Evolutionary conservation across 2,888 invertebrate genomes (phyloP).

Genomic region (Pristionchus arcanus): DNA sequence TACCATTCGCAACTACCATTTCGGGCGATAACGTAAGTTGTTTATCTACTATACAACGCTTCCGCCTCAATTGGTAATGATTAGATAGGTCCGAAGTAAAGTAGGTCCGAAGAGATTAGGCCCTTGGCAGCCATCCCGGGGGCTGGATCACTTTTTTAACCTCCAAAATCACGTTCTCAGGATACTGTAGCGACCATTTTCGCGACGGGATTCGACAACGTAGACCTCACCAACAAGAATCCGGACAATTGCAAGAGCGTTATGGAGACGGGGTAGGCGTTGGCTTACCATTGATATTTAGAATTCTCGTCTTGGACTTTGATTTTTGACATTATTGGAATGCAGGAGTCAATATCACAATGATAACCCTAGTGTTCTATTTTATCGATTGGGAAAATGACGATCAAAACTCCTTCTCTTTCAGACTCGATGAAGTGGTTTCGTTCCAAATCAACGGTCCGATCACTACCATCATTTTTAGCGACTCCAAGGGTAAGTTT

Average conservation of each 20-base stretch:
- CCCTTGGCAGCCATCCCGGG: too few species aligned
- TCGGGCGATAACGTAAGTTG: not conserved
- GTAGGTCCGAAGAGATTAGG: too few species aligned
- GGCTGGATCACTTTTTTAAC: too few species aligned
- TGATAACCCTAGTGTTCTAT: too few species aligned
- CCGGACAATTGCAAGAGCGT: constrained; percentile 1
- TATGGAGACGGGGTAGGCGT: not conserved
- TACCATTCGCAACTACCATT: not conserved
- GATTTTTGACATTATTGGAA: too few species aligned
- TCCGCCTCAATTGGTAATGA: not conserved
- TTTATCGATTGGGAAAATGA: too few species aligned
- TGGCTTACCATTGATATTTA: not conserved
- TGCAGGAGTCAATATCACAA: too few species aligned
- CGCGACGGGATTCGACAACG: constrained; percentile 30
- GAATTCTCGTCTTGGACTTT: too few species aligned
- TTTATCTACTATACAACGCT: too few species aligned
- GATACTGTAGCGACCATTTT: not conserved
- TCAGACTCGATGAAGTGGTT: not conserved
- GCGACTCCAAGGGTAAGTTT: not conserved
- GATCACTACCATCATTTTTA: constrained; percentile 3
- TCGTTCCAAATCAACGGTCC: constrained; percentile 36
- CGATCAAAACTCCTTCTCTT: too few species aligned
- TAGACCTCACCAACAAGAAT: not conserved
- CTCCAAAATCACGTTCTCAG: too few species aligned
- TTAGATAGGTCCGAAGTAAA: too few species aligned